A percentile compares a stretch with the other conserved stretches of the same genome.
Conservation (phyloP, 1,140 invertebrate genomes). For the Drosophila pruinosa region DNA sequence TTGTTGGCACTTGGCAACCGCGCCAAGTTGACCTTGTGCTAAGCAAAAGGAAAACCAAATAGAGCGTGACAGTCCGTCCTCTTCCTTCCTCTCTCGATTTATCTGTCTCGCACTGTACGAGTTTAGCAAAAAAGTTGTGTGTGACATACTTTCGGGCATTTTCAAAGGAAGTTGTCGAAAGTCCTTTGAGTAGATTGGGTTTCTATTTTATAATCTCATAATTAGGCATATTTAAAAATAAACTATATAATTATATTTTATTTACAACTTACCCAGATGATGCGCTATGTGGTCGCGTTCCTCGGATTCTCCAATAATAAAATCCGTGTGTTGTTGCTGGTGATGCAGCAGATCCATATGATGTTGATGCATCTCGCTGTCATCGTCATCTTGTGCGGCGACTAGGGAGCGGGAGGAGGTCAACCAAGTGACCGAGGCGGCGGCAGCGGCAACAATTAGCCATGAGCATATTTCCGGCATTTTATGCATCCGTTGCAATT, state of each 20-base stretch:
- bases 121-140: too few species aligned
- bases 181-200: background rate
- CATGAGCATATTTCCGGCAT: constrained; percentile 81
- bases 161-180: background rate
- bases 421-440: constrained; percentile 50
- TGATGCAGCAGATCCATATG: constrained; percentile 55
- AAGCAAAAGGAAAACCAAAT: constrained; percentile 44
- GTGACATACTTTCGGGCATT: too few species aligned
- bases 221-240: background rate
- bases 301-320: constrained; percentile 72
- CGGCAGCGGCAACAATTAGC: constrained; percentile 76
- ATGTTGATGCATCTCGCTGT: constrained; percentile 59
- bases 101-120: background rate
- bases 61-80: constrained; percentile 25
- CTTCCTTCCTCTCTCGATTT: background rate
- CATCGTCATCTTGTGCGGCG: constrained; percentile 52
- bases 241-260: background rate
- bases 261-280: constrained; percentile 67
- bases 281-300: constrained; percentile 78
- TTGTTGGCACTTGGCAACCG: constrained; percentile 66
- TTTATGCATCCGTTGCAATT: constrained; percentile 77
- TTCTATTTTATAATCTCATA: background rate
- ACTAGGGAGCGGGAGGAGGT: constrained; percentile 43
- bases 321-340: constrained; percentile 59
- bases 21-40: constrained; percentile 65